Evolutionary conservation across 2,113 vertebrate species (phyloP).

Genomic region (Anser cygnoides): DNA sequence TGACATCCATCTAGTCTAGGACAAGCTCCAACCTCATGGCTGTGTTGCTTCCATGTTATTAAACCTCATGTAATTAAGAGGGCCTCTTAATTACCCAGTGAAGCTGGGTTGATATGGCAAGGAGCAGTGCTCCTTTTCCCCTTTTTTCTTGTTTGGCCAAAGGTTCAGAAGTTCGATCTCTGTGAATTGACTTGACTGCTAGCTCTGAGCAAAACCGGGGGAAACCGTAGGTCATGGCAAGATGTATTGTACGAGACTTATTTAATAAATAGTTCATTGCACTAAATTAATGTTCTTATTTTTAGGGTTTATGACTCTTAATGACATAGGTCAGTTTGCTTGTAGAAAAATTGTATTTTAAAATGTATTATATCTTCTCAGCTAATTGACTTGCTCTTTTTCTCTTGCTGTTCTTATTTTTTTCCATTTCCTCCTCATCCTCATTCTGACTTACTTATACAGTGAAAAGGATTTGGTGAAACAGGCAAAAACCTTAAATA

Average conservation of each 20-base stretch:
- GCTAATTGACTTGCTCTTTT: slow-evolving; percentile 69
- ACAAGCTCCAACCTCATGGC: background rate
- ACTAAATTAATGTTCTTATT: rapidly evolving
- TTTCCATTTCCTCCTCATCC: slow-evolving; percentile 42
- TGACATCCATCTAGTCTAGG: background rate
- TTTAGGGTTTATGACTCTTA: background rate
- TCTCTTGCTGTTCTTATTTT: slow-evolving; percentile 66
- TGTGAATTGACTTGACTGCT: rapidly evolving
- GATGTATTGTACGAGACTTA: rapidly evolving
- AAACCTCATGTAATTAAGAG: background rate
- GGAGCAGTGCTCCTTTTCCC: background rate
- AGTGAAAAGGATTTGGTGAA: slow-evolving; percentile 98
- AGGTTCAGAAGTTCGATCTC: background rate
- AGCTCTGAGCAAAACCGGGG: no score
- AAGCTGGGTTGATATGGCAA: background rate
- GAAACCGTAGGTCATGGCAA: background rate
- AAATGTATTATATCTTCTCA: background rate
- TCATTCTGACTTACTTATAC: slow-evolving; percentile 55
- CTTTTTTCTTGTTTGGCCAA: background rate
- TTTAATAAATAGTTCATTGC: rapidly evolving
- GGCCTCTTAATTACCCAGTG: no score
- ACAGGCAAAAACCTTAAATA: slow-evolving; percentile 96
- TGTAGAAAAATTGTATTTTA: background rate
- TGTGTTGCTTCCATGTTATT: rapidly evolving
- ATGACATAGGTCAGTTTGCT: background rate